Base-by-base conservation (phyloP, 2,888 invertebrate species). In the Perithous albicinctus region DNA sequence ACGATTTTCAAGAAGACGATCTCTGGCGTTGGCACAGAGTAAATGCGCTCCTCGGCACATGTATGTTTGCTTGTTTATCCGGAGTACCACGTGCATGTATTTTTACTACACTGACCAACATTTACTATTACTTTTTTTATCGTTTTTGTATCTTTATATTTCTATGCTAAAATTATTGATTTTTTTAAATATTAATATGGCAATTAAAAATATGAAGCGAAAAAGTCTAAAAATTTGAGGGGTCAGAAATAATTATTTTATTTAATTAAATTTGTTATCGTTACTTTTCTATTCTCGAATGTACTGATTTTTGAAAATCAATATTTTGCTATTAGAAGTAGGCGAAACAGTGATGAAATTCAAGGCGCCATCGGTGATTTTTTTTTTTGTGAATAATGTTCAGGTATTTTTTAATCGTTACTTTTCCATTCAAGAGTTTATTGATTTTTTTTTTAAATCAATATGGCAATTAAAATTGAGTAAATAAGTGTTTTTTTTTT, bases 21-120 rank as follows among this genome's bases (percentile, higher is more conserved):
- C 29, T 59, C 18, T 18, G 59, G 35, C 59, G 23, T 29, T 56
- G 29, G 15, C 20, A 59, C 59, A 8, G 35, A n/a, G n/a, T 59
- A 59, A 35, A 29, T 8, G 18, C 8, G 20, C 1, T 59, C n/a
- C 18, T 35, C 3, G 15, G 15, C 35, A 59, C 35, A 29, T 35
- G 59, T 18, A 18, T 8, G 15, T 15, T 35, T 18, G 6, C 18
- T 0, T 18, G 15, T 59, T 61, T 61, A 61, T 38, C 12, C 4
- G 20, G 2, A 12, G 18, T 6, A 38, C 35, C 35, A 61, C 61
- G 35, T 38, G 61, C 1, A 6, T 2, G 18, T 12, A 20, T 15
- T 59, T 26, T 26, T 54, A n/a, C 54, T 1, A 4, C 54, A 54
- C 12, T 1, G 8, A 23, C 3, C 26, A 54, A 26, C 12, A 12